A percentile compares a stretch with the other conserved stretches of the same genome.
These are phyloP conservation scores for Alviniconcha marisindica DNA, from an alignment of 1,140 invertebrate genomes.

Conservation along the genomic window DNA sequence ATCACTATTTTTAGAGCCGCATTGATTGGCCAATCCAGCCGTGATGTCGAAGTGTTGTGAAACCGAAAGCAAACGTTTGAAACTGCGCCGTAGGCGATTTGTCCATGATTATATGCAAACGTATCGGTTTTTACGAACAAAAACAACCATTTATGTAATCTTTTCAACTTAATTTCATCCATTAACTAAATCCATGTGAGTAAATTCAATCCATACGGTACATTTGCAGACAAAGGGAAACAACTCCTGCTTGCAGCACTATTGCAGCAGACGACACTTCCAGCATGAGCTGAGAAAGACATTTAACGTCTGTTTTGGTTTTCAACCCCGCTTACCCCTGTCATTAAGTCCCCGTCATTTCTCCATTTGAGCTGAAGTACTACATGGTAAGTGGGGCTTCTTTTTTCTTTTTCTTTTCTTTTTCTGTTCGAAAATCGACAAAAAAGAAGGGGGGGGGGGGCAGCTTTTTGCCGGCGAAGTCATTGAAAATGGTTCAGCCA, in stretches of 20 bases:
- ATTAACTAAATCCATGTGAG: neutral
- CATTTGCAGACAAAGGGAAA: slow-evolving; percentile 11
- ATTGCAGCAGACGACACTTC: neutral
- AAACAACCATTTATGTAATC: neutral
- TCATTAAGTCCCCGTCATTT: neutral
- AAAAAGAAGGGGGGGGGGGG: neutral
- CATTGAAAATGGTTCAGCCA: no score
- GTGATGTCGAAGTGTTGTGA: slow-evolving; percentile 21
- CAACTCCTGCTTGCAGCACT: neutral
- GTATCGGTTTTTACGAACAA: neutral
- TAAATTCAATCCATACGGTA: neutral
- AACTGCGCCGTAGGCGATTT: neutral
- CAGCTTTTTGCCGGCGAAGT: no score
- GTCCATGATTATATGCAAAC: neutral
- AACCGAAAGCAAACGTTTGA: neutral
- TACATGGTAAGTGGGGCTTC: neutral
- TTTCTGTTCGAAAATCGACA: neutral
- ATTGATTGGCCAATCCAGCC: slow-evolving; percentile 22
- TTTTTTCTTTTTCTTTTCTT: neutral
- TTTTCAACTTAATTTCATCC: neutral
- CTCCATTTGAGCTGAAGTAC: neutral
- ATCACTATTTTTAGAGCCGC: slow-evolving; percentile 34
- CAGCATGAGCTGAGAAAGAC: no score
- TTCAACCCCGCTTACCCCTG: neutral
- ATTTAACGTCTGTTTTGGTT: no score